Base-by-base conservation (phyloP, 2,113 vertebrate species). In the Perca flavescens region DNA sequence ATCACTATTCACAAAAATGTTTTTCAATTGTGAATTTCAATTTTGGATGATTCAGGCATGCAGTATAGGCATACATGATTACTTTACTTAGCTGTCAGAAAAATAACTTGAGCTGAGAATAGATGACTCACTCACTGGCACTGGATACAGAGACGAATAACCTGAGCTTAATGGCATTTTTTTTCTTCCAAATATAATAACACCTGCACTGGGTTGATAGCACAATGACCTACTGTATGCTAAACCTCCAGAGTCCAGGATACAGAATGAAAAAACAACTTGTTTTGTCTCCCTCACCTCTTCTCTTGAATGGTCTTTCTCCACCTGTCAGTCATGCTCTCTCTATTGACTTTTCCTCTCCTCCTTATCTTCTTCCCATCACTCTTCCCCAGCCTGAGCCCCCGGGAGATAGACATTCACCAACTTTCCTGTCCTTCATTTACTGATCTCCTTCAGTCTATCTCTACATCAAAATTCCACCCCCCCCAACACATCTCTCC, bases 301-400 rank as follows among this genome's bases (percentile, higher is more conserved):
- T 12, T 43, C 61, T 53, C 34, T 63, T 66, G 13, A 12, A 28
- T 53, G 56, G 60, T 62, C 66, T 73, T 72, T 82, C 74, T 72
- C 54, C 15, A 75, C 43, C 82, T 81, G 34, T 82, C 67, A 63
- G 52, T 85, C 74, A 62, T 53, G 61, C 71, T 70, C 36, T 72
- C n/a, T 73, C 21, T 80, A 82, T 88, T 92, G 88, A 90, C 85
- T 85, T 89, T 83, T 80, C 62, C 65, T 69, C 66, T 78, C 63
- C 25, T 53, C 50, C 74, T 73, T 84, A 89, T 87, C 80, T 76
- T 84, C 71, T 68, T 65, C 77, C 82, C 79, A 88, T 90, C 82
- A 61, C 53, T 77, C 65, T 81, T 40, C 72, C 73, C 54, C 50
- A 34, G 79, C 57, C 57, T 57, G 40, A 69, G 77, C 71, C 88